phyloP scores from a whole-genome alignment of 2,888 invertebrate genomes.

The Myopa testacea region DNA sequence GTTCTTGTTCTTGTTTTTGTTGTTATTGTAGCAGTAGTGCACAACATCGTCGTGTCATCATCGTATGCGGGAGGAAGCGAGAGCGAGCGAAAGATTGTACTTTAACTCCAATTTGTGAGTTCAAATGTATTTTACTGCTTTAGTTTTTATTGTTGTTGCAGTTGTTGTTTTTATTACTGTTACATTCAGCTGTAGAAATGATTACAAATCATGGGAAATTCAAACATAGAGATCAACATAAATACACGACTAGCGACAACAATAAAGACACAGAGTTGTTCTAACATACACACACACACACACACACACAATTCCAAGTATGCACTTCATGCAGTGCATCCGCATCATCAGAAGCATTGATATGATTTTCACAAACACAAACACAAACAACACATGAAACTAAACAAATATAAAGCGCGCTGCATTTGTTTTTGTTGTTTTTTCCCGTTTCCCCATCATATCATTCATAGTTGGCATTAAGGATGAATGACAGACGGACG shows the following conservation, averaged over 20 bases:
- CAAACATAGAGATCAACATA: conserved; percentile 13
- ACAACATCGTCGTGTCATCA: neutral
- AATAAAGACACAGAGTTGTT: neutral
- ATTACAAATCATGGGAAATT: conserved; percentile 35
- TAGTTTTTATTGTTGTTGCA: neutral
- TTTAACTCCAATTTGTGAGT: neutral
- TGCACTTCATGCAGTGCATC: neutral
- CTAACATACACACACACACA: neutral
- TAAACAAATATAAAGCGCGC: neutral
- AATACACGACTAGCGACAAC: neutral
- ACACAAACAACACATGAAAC: neutral
- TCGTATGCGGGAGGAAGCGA: neutral
- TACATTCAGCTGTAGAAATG: neutral
- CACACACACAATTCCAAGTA: neutral
- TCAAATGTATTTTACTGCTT: neutral
- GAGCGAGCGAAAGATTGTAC: neutral
- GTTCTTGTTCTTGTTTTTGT: neutral
- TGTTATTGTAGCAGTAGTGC: neutral
- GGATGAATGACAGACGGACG: neutral
- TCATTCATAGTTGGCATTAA: neutral
- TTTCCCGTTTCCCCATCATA: neutral
- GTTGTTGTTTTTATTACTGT: neutral
- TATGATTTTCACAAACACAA: neutral
- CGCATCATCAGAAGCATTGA: neutral
- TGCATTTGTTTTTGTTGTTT: neutral